Conservation (phyloP, 2,113 vertebrate genomes). For the Rhinolophus ferrumequinum region DNA sequence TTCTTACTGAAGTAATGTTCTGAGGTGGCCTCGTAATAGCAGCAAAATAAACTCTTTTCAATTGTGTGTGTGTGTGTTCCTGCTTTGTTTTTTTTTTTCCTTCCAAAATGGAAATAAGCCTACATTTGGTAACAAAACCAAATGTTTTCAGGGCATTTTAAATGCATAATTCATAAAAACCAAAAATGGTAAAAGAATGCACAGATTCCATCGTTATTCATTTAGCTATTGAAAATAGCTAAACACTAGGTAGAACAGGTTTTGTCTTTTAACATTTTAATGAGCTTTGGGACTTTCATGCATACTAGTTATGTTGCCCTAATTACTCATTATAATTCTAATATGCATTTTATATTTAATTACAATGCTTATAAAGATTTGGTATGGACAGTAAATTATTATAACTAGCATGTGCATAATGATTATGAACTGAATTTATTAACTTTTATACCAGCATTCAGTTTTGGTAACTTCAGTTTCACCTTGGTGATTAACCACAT, state of each 20-base stretch:
- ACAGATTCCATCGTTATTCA: background rate
- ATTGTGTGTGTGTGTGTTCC: background rate
- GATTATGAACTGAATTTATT: conserved; percentile 88
- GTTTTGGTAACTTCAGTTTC: conserved; percentile 84
- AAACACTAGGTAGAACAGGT: conserved; percentile 77
- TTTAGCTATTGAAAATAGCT: conserved; percentile 53
- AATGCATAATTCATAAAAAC: conserved; percentile 66
- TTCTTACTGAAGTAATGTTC: rapidly evolving
- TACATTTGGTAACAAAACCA: background rate
- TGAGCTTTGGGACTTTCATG: conserved; percentile 86
- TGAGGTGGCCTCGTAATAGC: background rate
- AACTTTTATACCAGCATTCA: conserved; percentile 87
- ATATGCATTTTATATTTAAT: conserved; percentile 92
- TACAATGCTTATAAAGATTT: conserved; percentile 91
- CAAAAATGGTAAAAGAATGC: conserved; percentile 32
- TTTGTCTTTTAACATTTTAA: conserved; percentile 86
- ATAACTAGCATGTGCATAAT: conserved; percentile 87
- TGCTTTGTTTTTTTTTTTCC: background rate
- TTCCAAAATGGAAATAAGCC: background rate
- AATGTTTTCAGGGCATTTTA: background rate
- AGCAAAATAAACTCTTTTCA: background rate
- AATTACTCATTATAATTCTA: conserved; percentile 90
- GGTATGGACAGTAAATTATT: conserved; percentile 90
- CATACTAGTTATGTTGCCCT: conserved; percentile 88
- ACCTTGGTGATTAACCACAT: conserved; percentile 86